Evolutionary conservation across 2,888 invertebrate genomes (phyloP).

Genomic region (Volucella zonaria): DNA sequence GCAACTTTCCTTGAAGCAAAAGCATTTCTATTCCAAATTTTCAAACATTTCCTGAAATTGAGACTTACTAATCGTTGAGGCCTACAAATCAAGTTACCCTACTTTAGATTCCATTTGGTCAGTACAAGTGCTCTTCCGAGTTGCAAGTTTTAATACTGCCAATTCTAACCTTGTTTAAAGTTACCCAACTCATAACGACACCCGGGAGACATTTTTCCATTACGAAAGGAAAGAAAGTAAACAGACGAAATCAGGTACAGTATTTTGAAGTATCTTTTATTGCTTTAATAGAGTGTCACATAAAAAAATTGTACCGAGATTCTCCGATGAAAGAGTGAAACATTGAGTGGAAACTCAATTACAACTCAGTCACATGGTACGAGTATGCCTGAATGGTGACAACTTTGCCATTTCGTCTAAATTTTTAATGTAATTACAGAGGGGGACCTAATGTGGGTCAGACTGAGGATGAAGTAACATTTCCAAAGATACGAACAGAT

Average conservation of each 20-base stretch:
- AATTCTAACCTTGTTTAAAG: constrained; percentile 11
- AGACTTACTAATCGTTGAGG: no score
- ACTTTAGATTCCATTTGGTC: no score
- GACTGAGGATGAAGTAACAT: not conserved
- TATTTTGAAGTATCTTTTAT: constrained; percentile 23
- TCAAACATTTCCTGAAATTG: no score
- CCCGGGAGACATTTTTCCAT: constrained; percentile 5
- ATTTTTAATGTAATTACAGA: constrained; percentile 23
- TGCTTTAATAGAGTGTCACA: constrained; percentile 9
- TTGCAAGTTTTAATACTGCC: no score
- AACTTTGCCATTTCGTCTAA: not conserved
- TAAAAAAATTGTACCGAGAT: not conserved
- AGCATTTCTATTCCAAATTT: no score
- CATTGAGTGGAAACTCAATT: no score
- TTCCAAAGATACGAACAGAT: no score
- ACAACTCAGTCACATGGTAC: no score
- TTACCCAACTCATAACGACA: constrained; percentile 11
- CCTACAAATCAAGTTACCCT: no score
- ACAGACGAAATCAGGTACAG: constrained; percentile 6
- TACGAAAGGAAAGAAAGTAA: constrained; percentile 7
- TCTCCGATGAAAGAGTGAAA: not conserved
- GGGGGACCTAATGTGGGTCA: constrained; percentile 3
- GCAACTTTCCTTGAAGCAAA: no score
- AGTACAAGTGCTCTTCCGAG: no score
- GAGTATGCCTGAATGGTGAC: no score